phyloP scores from a whole-genome alignment of 1,140 invertebrate species.

The Xylocopa sonorina region DNA sequence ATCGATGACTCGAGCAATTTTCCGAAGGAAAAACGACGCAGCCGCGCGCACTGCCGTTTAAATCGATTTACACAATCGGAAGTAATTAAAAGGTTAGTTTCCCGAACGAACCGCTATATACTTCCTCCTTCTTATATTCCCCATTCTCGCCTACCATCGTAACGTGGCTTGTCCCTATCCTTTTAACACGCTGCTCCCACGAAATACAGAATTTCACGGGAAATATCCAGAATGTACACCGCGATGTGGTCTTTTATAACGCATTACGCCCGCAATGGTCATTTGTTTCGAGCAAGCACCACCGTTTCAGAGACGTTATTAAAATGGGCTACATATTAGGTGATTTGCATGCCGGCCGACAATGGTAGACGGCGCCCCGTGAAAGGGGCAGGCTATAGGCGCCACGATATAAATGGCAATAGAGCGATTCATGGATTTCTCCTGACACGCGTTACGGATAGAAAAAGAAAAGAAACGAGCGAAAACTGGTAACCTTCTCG shows the following conservation, averaged over 20 bases:
- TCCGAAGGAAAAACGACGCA: conserved; percentile 2
- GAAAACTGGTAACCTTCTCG: too few relatives aligned
- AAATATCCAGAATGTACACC: too few relatives aligned
- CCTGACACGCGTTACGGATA: too few relatives aligned
- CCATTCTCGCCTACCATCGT: too few relatives aligned
- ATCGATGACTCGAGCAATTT: conserved; percentile 62
- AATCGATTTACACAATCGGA: conserved; percentile 63
- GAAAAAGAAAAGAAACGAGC: too few relatives aligned
- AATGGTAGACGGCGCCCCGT: conserved; percentile 50
- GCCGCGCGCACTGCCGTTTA: conserved; percentile 22
- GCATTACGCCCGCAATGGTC: conserved; percentile 21
- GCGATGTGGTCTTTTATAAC: conserved; percentile 39
- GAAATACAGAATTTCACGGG: not conserved
- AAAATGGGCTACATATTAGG: conserved; percentile 61
- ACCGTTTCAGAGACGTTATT: conserved; percentile 55
- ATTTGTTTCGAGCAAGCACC: conserved; percentile 52
- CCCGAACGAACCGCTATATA: too few relatives aligned
- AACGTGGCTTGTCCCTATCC: too few relatives aligned
- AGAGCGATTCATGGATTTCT: conserved; percentile 32
- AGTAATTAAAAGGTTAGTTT: conserved; percentile 40
- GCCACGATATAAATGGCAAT: conserved; percentile 46
- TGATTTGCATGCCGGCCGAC: conserved; percentile 62
- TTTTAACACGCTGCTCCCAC: too few relatives aligned
- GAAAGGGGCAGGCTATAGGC: conserved; percentile 20
- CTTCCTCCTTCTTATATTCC: too few relatives aligned